These are phyloP conservation scores for Otus sunia DNA, from an alignment of 2,113 vertebrate genomes.

Conservation along the genomic window DNA sequence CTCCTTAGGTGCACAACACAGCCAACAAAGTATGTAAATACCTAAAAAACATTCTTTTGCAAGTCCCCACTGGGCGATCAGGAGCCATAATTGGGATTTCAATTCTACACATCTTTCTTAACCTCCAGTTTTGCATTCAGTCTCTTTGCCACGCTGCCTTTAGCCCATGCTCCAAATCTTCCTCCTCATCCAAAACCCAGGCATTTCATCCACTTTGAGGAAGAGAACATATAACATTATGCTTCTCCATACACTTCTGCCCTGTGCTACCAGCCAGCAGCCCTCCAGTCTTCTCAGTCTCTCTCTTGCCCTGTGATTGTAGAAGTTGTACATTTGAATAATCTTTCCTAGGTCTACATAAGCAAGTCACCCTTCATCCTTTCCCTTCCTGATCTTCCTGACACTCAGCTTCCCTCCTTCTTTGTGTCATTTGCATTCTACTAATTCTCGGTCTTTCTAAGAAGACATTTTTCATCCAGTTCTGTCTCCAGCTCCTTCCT, in stretches of 20 bases:
- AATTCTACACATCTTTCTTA: background rate
- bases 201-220: rapidly evolving
- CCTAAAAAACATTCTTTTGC: background rate
- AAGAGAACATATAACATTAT: background rate
- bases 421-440: background rate
- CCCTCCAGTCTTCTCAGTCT: background rate
- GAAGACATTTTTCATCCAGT: background rate
- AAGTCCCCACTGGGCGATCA: background rate
- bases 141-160: background rate
- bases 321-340: background rate
- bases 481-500: background rate
- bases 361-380: background rate
- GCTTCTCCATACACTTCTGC: background rate
- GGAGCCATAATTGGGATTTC: background rate
- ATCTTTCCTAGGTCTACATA: background rate
- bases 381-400: background rate
- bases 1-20: background rate
- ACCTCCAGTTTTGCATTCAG: background rate
- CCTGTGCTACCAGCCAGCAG: background rate
- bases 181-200: background rate
- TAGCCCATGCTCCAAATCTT: background rate
- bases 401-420: background rate
- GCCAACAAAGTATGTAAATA: background rate
- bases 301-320: background rate
- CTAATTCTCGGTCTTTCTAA: background rate